phyloP scores from a whole-genome alignment of 2,888 invertebrate genomes.

The Stenchaetothrips biformis region DNA sequence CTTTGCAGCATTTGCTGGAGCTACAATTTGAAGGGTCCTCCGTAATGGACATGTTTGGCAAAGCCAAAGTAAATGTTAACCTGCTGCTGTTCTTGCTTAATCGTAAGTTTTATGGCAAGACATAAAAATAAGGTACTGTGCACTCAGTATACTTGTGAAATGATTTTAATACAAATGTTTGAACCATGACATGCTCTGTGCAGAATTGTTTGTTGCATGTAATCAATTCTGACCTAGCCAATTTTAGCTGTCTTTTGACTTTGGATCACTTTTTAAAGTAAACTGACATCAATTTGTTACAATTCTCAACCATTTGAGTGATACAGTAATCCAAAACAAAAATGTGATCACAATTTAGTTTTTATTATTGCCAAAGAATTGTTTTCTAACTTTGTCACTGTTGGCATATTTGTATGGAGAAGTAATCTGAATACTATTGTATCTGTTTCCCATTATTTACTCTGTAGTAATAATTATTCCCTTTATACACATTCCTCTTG shows the following conservation, averaged over 20 bases:
- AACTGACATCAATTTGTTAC: background rate
- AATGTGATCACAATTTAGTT: background rate
- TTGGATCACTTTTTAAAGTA: too few species aligned
- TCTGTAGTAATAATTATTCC: background rate
- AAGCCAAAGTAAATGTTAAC: slow-evolving; percentile 72
- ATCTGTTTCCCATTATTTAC: background rate
- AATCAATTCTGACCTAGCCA: too few species aligned
- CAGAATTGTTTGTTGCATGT: too few species aligned
- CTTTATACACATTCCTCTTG: background rate
- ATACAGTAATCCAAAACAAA: background rate
- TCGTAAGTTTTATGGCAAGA: slow-evolving; percentile 63
- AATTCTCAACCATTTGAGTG: background rate
- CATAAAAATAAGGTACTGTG: slow-evolving; percentile 42
- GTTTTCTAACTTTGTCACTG: background rate
- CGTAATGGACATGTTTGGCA: slow-evolving; percentile 73
- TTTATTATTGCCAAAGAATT: background rate
- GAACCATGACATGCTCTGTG: too few species aligned
- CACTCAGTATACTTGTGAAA: too few species aligned
- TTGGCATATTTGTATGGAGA: background rate
- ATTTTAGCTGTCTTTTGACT: too few species aligned
- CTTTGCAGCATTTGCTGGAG: slow-evolving; percentile 61
- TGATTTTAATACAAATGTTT: too few species aligned
- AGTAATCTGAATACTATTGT: background rate
- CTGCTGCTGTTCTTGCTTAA: slow-evolving; percentile 67
- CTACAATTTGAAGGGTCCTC: slow-evolving; percentile 71